Conservation (phyloP, 2,113 vertebrate species). For the Anseranas semipalmata region DNA sequence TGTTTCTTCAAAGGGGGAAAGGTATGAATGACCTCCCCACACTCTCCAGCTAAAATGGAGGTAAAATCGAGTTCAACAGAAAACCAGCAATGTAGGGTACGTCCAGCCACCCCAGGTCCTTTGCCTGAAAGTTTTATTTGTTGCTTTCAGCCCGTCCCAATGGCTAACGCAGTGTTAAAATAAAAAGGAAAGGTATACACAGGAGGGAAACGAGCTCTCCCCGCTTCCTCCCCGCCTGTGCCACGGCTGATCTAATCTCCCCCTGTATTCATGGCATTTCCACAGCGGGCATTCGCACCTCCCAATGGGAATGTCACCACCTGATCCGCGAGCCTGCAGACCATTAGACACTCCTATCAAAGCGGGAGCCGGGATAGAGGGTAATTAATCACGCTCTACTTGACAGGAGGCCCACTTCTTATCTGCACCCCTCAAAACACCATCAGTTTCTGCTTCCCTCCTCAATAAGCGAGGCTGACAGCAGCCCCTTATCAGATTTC, state of each 20-base stretch:
- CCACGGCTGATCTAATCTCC: neutral
- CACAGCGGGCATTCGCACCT: neutral
- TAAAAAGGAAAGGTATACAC: neutral
- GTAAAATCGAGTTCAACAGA: neutral
- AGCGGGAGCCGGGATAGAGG: conserved; percentile 72
- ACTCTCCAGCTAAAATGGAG: neutral
- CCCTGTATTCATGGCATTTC: neutral
- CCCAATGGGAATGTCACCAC: neutral
- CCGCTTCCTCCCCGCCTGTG: neutral
- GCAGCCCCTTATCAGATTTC: conserved; percentile 84
- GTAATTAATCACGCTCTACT: conserved; percentile 87
- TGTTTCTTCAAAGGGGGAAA: neutral
- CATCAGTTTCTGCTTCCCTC: conserved; percentile 57
- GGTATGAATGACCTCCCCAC: neutral
- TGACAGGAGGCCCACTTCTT: conserved; percentile 87
- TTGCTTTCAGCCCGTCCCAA: neutral
- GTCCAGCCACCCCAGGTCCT: neutral
- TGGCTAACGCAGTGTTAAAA: neutral
- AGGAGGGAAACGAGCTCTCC: neutral
- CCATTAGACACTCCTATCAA: conserved; percentile 75
- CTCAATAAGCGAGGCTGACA: conserved; percentile 64
- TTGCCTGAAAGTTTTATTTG: neutral
- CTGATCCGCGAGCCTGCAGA: conserved; percentile 59
- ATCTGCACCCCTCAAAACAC: conserved; percentile 74
- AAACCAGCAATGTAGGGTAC: neutral